phyloP scores from a whole-genome alignment of 2,113 vertebrate species.

The Otis tarda region DNA sequence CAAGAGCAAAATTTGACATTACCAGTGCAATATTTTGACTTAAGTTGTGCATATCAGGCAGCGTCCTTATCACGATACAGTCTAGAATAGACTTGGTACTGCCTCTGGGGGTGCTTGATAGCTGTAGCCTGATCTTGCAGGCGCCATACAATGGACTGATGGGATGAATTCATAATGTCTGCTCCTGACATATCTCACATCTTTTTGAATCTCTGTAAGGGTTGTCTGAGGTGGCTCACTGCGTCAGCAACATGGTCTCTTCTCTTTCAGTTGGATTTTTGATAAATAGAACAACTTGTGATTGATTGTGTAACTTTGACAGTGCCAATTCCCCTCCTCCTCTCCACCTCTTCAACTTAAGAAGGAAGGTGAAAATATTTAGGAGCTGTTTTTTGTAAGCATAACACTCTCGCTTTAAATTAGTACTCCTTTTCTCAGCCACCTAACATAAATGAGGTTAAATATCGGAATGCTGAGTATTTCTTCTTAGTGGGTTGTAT shows the following conservation, averaged over 20 bases:
- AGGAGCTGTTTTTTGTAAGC: background rate
- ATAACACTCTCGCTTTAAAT: background rate
- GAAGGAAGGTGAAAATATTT: background rate
- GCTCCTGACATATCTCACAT: background rate
- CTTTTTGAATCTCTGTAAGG: background rate
- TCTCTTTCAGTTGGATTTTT: background rate
- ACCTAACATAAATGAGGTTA: background rate
- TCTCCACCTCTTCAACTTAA: background rate
- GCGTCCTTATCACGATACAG: rapidly evolving
- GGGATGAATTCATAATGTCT: background rate
- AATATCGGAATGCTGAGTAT: background rate
- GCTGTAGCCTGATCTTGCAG: background rate
- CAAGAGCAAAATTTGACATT: background rate
- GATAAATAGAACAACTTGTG: background rate
- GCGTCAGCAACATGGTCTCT: background rate
- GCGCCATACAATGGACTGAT: rapidly evolving
- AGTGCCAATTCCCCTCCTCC: background rate
- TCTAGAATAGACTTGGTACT: background rate
- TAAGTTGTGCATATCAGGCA: background rate
- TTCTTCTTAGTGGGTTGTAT: background rate
- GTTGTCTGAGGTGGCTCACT: background rate
- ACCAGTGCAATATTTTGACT: background rate
- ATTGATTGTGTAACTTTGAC: background rate
- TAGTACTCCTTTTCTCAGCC: background rate
- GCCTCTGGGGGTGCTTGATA: rapidly evolving